Conservation (phyloP, 2,888 invertebrate genomes). For the Lathronympha strigana region DNA sequence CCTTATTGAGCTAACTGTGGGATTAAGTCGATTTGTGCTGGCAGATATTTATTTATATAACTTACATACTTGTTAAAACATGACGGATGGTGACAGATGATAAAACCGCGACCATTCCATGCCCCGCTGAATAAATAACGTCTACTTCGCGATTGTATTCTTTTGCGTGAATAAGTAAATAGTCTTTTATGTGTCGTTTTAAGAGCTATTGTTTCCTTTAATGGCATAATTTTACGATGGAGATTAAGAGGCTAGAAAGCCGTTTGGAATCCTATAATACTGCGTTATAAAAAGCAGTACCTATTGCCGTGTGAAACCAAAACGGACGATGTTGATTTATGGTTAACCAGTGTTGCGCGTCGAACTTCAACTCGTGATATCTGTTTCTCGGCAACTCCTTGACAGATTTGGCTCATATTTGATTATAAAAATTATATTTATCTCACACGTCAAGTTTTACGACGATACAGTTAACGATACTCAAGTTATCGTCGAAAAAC, state of each 20-base stretch:
- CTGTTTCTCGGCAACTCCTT: no score
- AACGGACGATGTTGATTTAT: not conserved
- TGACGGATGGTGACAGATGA: not conserved
- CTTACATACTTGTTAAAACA: not conserved
- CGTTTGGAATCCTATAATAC: not conserved
- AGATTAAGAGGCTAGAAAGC: conserved; percentile 7
- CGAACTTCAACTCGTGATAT: no score
- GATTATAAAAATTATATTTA: no score
- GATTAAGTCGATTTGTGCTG: no score
- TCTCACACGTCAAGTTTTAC: no score
- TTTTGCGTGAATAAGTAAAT: conserved; percentile 22
- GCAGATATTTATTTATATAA: no score
- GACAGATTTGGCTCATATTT: no score
- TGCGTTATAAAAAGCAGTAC: not conserved
- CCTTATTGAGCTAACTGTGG: no score
- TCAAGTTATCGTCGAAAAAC: no score
- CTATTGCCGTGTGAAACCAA: not conserved
- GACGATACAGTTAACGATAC: no score
- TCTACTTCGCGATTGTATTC: conserved; percentile 20
- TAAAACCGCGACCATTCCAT: not conserved
- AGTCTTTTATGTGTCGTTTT: conserved; percentile 15
- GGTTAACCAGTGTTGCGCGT: no score
- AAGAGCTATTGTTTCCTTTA: conserved; percentile 11
- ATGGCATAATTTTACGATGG: conserved; percentile 11
- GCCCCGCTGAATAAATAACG: conserved; percentile 8